These are phyloP conservation scores for Rhynchomys soricoides DNA, from an alignment of 2,113 vertebrate species.

Conservation along the genomic window DNA sequence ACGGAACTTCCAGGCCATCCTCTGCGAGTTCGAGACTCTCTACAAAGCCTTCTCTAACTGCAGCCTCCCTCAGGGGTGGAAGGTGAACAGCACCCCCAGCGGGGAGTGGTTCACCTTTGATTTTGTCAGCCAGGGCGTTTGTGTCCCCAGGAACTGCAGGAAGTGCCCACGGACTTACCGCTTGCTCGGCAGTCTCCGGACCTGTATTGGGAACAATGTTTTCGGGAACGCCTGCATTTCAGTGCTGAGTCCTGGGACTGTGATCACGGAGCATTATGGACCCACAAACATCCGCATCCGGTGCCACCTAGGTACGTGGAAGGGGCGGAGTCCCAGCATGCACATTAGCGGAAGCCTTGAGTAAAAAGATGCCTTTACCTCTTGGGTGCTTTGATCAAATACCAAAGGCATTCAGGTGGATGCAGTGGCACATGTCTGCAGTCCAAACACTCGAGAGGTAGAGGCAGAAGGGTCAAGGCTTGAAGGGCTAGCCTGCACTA, in stretches of 20 bases:
- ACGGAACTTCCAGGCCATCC: constrained; percentile 94
- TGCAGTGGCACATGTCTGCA: background rate
- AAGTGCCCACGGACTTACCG: constrained; percentile 96
- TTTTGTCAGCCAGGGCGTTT: constrained; percentile 96
- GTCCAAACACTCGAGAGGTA: background rate
- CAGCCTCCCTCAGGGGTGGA: constrained; percentile 95
- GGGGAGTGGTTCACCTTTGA: constrained; percentile 98
- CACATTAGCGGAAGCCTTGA: accelerated
- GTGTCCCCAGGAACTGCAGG: constrained; percentile 95
- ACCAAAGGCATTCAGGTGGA: background rate
- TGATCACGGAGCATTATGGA: constrained; percentile 96
- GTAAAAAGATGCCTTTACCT: background rate
- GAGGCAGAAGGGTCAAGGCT: background rate
- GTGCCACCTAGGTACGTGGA: constrained; percentile 92
- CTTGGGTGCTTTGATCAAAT: background rate
- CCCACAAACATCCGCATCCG: constrained; percentile 98
- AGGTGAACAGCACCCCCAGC: constrained; percentile 93
- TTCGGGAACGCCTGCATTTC: constrained; percentile 99
- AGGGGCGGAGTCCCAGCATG: accelerated
- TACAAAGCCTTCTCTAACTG: constrained; percentile 93
- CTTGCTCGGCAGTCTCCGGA: constrained; percentile 96
- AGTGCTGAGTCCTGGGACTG: constrained; percentile 93
- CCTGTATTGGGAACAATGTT: constrained; percentile 98
- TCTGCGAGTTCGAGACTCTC: constrained; percentile 95
- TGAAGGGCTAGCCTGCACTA: background rate